These are phyloP conservation scores for Sylvia atricapilla DNA, from an alignment of 2,113 vertebrate species.

Conservation along the genomic window DNA sequence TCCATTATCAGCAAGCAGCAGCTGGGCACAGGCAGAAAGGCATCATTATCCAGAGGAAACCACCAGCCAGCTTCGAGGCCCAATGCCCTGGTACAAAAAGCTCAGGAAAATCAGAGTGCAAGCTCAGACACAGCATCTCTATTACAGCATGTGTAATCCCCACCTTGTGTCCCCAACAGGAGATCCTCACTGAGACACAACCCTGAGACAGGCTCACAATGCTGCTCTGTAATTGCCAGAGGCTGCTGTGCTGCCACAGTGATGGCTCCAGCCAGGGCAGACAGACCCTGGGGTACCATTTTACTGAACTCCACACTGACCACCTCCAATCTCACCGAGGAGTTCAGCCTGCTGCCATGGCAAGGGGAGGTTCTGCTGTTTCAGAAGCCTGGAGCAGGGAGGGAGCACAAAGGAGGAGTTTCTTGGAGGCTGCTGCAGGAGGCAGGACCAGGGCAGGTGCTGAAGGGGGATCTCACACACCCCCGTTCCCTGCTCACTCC, in stretches of 20 bases:
- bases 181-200: rapidly evolving
- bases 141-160: background rate
- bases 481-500: rapidly evolving
- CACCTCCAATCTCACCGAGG: rapidly evolving
- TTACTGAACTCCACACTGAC: rapidly evolving
- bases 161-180: rapidly evolving
- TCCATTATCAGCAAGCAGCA: background rate
- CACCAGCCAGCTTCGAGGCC: background rate
- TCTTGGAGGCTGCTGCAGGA: background rate
- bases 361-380: background rate
- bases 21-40: background rate
- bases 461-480: background rate
- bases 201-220: rapidly evolving
- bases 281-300: rapidly evolving
- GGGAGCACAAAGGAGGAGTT: rapidly evolving
- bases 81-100: background rate
- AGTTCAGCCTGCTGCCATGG: rapidly evolving
- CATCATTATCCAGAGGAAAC: background rate
- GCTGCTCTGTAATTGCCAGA: rapidly evolving
- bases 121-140: background rate
- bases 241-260: background rate
- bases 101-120: background rate
- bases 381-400: rapidly evolving
- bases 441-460: rapidly evolving
- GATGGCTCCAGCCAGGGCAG: rapidly evolving